Evolutionary conservation across 2,113 vertebrate genomes (phyloP).

Genomic region (Spea bombifrons): DNA sequence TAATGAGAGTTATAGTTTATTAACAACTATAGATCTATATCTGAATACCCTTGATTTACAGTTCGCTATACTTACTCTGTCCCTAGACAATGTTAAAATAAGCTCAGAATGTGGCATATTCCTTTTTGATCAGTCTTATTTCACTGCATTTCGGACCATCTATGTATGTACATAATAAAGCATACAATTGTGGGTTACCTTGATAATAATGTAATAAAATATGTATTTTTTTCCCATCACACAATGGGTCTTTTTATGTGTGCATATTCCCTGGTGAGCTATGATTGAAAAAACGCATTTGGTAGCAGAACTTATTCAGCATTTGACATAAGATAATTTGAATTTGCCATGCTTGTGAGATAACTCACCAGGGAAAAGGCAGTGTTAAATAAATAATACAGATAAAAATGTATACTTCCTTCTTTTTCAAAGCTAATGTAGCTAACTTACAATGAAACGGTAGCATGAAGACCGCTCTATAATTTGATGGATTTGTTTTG

Average conservation of each 20-base stretch:
- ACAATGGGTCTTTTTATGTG: slow-evolving; percentile 42
- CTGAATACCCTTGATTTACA: too few species aligned
- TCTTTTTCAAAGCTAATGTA: slow-evolving; percentile 92
- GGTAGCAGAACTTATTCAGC: slow-evolving; percentile 61
- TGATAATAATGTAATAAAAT: slow-evolving; percentile 44
- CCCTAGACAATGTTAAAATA: not conserved
- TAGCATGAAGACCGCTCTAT: slow-evolving; percentile 86
- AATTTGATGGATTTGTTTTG: slow-evolving; percentile 99
- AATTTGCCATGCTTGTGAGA: slow-evolving; percentile 75
- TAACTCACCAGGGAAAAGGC: slow-evolving; percentile 71
- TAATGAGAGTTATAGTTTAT: too few species aligned
- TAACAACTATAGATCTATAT: too few species aligned
- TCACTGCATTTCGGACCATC: slow-evolving; percentile 27
- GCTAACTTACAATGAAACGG: slow-evolving; percentile 80
- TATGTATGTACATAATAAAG: slow-evolving; percentile 37
- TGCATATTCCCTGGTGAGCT: slow-evolving; percentile 44
- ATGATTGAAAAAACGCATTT: slow-evolving; percentile 49
- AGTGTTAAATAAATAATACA: slow-evolving; percentile 92
- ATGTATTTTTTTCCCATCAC: slow-evolving; percentile 38
- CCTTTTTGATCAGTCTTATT: slow-evolving; percentile 1
- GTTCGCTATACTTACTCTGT: not conserved
- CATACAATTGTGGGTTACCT: slow-evolving; percentile 24
- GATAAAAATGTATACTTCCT: slow-evolving; percentile 85
- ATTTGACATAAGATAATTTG: slow-evolving; percentile 81
- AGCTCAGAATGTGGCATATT: not conserved